These are phyloP conservation scores for Urocyon cinereoargenteus DNA, from an alignment of 2,797 vertebrate species.

Conservation along the genomic window DNA sequence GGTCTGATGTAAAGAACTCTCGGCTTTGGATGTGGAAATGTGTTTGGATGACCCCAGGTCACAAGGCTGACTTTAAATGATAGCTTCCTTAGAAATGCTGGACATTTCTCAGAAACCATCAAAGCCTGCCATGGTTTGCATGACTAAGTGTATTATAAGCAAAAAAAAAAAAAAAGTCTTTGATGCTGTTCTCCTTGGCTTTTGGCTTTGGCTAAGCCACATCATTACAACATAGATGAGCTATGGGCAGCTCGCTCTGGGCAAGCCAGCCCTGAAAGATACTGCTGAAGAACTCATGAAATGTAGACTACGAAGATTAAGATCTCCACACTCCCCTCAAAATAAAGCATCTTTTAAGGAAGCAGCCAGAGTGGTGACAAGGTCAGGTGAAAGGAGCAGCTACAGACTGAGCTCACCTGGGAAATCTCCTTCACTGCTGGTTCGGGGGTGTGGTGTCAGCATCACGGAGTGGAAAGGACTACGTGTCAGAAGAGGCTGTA, in stretches of 20 bases:
- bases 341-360: not conserved
- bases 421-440: not conserved
- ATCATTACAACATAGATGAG: not conserved
- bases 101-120: conserved; percentile 65
- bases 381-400: not conserved
- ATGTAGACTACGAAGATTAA: not conserved
- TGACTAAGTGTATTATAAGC: conserved; percentile 38
- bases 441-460: not conserved
- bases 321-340: not conserved
- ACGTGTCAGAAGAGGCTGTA: not conserved
- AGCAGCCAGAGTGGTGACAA: not conserved
- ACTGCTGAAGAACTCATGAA: not conserved
- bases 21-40: conserved; percentile 29
- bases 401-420: not conserved
- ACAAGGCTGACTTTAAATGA: not conserved
- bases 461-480: not conserved
- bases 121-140: conserved; percentile 16
- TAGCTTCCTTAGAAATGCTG: conserved; percentile 48
- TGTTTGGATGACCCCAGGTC: not conserved
- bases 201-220: not conserved
- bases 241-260: not conserved
- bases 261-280: not conserved
- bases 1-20: not conserved
- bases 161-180: not conserved
- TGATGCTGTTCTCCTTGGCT: not conserved